Percentiles rank a stretch among this genome's conserved stretches.
These are phyloP conservation scores for Sula dactylatra DNA, from an alignment of 2,113 vertebrate species.

Conservation along the genomic window DNA sequence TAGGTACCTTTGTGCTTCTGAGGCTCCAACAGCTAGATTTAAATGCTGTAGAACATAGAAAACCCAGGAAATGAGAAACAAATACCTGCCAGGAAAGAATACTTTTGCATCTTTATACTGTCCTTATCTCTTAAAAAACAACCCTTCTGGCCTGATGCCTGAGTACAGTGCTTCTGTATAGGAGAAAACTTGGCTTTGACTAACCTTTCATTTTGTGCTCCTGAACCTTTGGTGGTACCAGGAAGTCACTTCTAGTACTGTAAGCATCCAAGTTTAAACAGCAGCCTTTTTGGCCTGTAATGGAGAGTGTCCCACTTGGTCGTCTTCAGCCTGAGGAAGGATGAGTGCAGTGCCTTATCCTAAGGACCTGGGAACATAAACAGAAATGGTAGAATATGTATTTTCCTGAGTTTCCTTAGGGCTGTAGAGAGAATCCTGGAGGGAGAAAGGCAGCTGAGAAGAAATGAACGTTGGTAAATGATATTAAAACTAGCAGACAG, in stretches of 20 bases:
- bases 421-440: background rate
- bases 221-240: background rate
- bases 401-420: background rate
- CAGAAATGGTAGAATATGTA: background rate
- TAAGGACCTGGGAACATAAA: background rate
- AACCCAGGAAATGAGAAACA: background rate
- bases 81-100: background rate
- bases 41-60: background rate
- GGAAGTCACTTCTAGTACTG: background rate
- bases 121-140: background rate
- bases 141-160: background rate
- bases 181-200: background rate
- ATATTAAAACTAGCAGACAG: background rate
- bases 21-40: background rate
- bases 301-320: background rate
- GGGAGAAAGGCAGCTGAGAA: background rate
- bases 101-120: background rate
- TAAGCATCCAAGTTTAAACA: background rate
- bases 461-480: background rate
- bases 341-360: background rate
- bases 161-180: background rate
- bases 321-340: background rate
- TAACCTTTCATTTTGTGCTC: background rate
- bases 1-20: background rate
- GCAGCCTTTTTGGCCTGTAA: background rate